Percentiles rank a stretch among this genome's conserved stretches.
Conservation (phyloP, 2,888 invertebrate genomes). For the Apocheima hispidaria region DNA sequence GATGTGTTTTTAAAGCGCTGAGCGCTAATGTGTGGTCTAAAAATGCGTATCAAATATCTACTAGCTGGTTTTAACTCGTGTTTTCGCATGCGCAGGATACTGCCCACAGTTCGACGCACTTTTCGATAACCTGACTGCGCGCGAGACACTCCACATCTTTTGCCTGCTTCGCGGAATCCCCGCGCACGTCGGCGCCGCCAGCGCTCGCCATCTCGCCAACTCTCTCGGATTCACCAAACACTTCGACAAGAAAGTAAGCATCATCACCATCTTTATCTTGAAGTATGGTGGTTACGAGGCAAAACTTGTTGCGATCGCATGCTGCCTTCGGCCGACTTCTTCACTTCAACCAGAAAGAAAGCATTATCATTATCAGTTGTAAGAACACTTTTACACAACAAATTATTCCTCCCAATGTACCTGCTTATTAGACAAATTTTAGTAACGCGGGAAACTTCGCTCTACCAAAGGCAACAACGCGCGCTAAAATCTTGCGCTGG, state of each 20-base stretch:
- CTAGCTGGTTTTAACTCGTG: not conserved
- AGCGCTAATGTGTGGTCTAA: too few species aligned
- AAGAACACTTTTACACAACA: too few species aligned
- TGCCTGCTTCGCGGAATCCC: constrained; percentile 88
- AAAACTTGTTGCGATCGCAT: not conserved
- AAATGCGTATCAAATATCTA: too few species aligned
- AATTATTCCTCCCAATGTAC: too few species aligned
- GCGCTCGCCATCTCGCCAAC: constrained; percentile 79
- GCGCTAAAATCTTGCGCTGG: too few species aligned
- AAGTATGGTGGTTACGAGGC: not conserved
- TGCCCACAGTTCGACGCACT: constrained; percentile 92
- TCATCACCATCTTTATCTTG: not conserved
- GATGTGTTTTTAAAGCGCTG: too few species aligned
- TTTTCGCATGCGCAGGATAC: constrained; percentile 79
- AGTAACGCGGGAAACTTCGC: too few species aligned
- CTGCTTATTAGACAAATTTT: too few species aligned
- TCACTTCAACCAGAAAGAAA: too few species aligned
- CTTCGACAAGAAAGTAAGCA: constrained; percentile 84
- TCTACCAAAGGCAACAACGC: too few species aligned
- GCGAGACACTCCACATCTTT: constrained; percentile 89
- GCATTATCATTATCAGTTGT: too few species aligned
- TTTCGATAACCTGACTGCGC: constrained; percentile 89
- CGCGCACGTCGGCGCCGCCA: constrained; percentile 68
- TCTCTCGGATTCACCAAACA: constrained; percentile 87
- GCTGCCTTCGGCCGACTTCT: not conserved